These are phyloP conservation scores for Napeogenes inachia DNA, from an alignment of 2,888 invertebrate species.

Conservation along the genomic window DNA sequence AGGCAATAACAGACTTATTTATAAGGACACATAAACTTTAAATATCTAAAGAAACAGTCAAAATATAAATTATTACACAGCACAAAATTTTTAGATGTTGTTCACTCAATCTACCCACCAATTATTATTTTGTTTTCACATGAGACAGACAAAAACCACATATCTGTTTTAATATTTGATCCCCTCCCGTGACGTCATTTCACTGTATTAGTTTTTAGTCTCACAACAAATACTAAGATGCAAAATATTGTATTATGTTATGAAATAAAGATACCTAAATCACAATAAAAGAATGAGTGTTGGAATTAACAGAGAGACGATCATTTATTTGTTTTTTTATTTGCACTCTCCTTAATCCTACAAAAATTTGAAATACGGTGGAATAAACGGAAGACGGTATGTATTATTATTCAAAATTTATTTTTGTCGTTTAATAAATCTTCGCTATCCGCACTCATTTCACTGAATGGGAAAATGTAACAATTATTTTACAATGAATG, in stretches of 20 bases:
- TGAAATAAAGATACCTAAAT: slow-evolving; percentile 70
- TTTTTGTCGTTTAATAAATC: slow-evolving; percentile 60
- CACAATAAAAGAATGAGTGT: slow-evolving; percentile 78
- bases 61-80: no score
- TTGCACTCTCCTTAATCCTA: slow-evolving; percentile 50
- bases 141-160: neutral
- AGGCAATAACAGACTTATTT: no score
- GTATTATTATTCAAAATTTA: slow-evolving; percentile 62
- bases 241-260: slow-evolving; percentile 51
- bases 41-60: no score
- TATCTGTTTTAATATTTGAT: slow-evolving; percentile 16
- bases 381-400: slow-evolving; percentile 59
- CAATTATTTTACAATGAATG: slow-evolving; percentile 11
- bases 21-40: no score
- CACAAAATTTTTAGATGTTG: no score
- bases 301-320: slow-evolving; percentile 76
- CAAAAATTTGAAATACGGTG: slow-evolving; percentile 45
- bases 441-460: slow-evolving; percentile 67
- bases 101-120: no score
- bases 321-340: slow-evolving; percentile 65
- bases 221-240: slow-evolving; percentile 77
- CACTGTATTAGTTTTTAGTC: slow-evolving; percentile 56
- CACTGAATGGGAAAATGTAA: slow-evolving; percentile 49
- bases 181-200: slow-evolving; percentile 31
- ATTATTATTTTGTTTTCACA: neutral